Evolutionary conservation across 2,113 vertebrate species (phyloP).

Genomic region (Catagonus wagneri): DNA sequence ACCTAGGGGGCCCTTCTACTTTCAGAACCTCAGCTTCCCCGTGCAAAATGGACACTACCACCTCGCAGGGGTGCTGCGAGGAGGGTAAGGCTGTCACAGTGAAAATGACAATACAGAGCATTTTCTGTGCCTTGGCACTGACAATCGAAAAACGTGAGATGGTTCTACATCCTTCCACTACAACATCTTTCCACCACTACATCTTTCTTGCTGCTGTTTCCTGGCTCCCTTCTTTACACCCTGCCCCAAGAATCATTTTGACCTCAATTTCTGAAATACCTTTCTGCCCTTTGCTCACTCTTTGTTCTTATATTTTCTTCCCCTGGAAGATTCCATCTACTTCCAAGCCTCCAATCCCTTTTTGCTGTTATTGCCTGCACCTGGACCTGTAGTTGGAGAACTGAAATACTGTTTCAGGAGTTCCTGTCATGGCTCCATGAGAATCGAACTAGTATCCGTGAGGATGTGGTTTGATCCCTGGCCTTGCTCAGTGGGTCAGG

Average conservation of each 20-base stretch:
- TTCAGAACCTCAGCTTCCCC: not conserved
- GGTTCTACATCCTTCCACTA: not conserved
- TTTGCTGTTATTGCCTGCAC: not conserved
- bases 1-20: not conserved
- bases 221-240: not conserved
- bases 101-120: not conserved
- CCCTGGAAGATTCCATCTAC: not conserved
- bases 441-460: too few relatives aligned
- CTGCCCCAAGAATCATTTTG: not conserved
- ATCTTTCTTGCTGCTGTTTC: not conserved
- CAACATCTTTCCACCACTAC: not conserved
- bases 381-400: not conserved
- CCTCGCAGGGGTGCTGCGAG: not conserved
- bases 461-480: too few relatives aligned
- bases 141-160: not conserved
- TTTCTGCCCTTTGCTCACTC: not conserved
- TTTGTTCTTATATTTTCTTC: not conserved
- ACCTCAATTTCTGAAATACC: constrained; percentile 11
- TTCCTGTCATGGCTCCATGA: too few relatives aligned
- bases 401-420: not conserved
- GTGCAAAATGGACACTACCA: not conserved
- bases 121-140: not conserved
- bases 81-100: not conserved
- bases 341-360: not conserved
- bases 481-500: too few relatives aligned